phyloP scores from a whole-genome alignment of 30 jellyfish, hydroid and myxozoan species.

The Chironex yamaguchii region DNA sequence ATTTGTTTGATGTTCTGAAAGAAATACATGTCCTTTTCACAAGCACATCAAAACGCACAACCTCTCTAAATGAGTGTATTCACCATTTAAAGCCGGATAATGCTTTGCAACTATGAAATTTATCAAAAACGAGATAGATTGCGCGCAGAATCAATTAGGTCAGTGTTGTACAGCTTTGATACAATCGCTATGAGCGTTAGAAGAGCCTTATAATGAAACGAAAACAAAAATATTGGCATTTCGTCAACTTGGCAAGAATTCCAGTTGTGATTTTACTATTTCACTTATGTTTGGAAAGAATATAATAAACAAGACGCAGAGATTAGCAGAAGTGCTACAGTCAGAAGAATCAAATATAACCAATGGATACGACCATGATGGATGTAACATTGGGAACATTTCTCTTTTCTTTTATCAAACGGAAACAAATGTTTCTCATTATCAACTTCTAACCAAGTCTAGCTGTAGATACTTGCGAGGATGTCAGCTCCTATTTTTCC shows the following conservation, averaged over 20 bases:
- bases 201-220: slow-evolving; percentile 20
- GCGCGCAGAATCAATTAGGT: slow-evolving; percentile 52
- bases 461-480: no score
- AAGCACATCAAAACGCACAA: background rate
- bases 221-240: slow-evolving; percentile 28
- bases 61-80: background rate
- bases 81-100: background rate
- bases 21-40: slow-evolving; percentile 6
- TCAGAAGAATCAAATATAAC: slow-evolving; percentile 10
- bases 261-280: slow-evolving; percentile 6
- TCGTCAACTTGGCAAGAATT: slow-evolving; percentile 5
- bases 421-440: no score
- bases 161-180: slow-evolving; percentile 53
- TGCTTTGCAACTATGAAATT: slow-evolving; percentile 24
- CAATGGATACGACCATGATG: slow-evolving; percentile 25
- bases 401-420: no score
- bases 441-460: no score
- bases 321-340: slow-evolving; percentile 16
- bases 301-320: background rate
- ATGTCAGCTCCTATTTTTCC: no score
- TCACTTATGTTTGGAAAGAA: slow-evolving; percentile 16
- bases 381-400: background rate
- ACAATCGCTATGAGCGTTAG: slow-evolving; percentile 21
- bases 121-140: slow-evolving; percentile 37
- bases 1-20: slow-evolving; percentile 5